Evolutionary conservation across 1,140 invertebrate genomes (phyloP).

Genomic region (Wiebesia pumilae): DNA sequence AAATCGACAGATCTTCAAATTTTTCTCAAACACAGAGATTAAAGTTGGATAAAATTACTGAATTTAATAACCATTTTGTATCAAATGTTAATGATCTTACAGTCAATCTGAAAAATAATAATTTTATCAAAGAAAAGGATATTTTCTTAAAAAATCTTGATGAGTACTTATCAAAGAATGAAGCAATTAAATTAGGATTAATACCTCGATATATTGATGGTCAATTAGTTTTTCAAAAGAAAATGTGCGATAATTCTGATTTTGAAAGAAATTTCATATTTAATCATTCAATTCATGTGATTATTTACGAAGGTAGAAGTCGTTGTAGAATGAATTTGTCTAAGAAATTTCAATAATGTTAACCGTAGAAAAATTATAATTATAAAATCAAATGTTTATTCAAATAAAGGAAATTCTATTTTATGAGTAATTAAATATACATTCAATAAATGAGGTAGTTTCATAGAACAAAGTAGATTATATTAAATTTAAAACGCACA

Average conservation of each 20-base stretch:
- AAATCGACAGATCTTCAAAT: background rate
- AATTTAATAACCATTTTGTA: conserved; percentile 44
- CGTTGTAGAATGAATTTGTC: conserved; percentile 35
- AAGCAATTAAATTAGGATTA: conserved; percentile 1
- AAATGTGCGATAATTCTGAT: background rate
- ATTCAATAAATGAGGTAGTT: background rate
- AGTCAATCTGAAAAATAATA: conserved; percentile 46
- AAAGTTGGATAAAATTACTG: conserved; percentile 54
- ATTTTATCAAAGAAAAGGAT: conserved; percentile 50
- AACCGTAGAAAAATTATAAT: background rate
- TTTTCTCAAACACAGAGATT: background rate
- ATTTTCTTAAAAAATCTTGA: conserved; percentile 50
- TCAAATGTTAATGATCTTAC: conserved; percentile 53
- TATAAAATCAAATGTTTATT: too few relatives aligned
- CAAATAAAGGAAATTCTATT: too few relatives aligned
- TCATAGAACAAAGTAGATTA: too few relatives aligned
- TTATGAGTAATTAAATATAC: background rate
- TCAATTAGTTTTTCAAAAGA: conserved; percentile 50
- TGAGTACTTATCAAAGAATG: conserved; percentile 24
- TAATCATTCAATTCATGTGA: conserved; percentile 57
- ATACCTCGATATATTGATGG: conserved; percentile 35
- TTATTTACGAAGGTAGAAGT: conserved; percentile 54
- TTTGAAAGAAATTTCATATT: conserved; percentile 47
- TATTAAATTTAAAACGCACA: too few relatives aligned
- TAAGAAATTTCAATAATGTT: conserved; percentile 27